A percentile compares a stretch with the other conserved stretches of the same genome.
Conservation (phyloP, 1,140 invertebrate species). For the Drosophila novamexicana region DNA sequence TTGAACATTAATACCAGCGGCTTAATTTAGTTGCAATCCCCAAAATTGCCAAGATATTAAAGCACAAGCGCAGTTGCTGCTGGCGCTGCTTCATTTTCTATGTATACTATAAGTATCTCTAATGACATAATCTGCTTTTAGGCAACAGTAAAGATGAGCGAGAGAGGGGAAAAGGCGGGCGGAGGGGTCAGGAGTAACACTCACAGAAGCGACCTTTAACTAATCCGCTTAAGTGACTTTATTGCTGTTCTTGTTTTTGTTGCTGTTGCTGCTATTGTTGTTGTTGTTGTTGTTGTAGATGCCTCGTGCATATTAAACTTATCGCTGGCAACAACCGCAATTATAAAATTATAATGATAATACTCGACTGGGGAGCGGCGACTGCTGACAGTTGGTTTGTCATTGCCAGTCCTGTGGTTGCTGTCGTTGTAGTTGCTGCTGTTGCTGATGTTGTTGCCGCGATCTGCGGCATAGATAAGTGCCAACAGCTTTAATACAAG, state of each 20-base stretch:
- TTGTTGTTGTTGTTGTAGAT: conserved; percentile 28
- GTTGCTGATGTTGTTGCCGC: conserved; percentile 47
- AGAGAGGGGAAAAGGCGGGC: no score
- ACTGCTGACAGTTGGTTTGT: conserved; percentile 76
- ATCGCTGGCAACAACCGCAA: conserved; percentile 78
- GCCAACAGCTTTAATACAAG: conserved; percentile 37
- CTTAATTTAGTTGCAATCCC: conserved; percentile 29
- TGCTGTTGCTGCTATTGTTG: conserved; percentile 38
- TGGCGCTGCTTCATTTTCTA: conserved; percentile 9
- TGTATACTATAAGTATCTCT: conserved; percentile 53
- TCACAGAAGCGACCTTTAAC: conserved; percentile 66
- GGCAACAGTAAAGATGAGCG: conserved; percentile 44
- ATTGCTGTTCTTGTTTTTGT: conserved; percentile 46
- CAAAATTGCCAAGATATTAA: conserved; percentile 33
- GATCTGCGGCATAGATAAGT: conserved; percentile 66
- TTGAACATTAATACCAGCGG: not conserved
- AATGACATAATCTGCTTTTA: conserved; percentile 82
- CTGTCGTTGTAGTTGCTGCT: conserved; percentile 12
- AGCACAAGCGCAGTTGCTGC: conserved; percentile 30
- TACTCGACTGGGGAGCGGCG: conserved; percentile 71
- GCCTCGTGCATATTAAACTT: conserved; percentile 77
- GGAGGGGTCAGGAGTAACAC: not conserved
- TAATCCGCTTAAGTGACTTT: conserved; percentile 81
- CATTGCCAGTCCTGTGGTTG: conserved; percentile 48
- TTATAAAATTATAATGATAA: conserved; percentile 84